phyloP scores from a whole-genome alignment of 2,113 vertebrate species.

The Corythoichthys haematopterus region DNA sequence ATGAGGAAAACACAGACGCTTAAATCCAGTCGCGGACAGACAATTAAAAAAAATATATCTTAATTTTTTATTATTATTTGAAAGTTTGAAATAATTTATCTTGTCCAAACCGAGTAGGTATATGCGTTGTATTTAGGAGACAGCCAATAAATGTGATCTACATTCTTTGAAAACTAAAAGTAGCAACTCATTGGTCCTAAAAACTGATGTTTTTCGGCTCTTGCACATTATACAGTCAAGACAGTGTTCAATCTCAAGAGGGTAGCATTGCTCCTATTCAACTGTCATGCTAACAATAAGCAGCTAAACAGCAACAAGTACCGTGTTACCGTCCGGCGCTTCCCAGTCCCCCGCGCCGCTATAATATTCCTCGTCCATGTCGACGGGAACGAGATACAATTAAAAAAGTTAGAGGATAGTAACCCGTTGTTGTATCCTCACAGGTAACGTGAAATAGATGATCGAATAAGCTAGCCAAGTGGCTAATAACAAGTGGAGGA shows the following conservation, averaged over 20 bases:
- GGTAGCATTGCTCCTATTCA: not conserved
- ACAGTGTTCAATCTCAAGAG: not conserved
- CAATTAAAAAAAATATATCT: no score
- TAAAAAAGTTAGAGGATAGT: not conserved
- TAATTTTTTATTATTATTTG: no score
- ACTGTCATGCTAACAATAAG: slow-evolving; percentile 5
- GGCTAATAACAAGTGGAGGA: slow-evolving; percentile 51
- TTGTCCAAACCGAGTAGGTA: not conserved
- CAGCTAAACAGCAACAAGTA: slow-evolving; percentile 49
- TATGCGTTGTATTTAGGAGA: not conserved
- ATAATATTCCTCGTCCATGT: slow-evolving; percentile 76
- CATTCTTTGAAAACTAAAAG: not conserved
- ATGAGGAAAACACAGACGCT: no score
- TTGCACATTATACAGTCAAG: not conserved
- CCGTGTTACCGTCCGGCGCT: slow-evolving; percentile 58
- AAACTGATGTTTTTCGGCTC: not conserved
- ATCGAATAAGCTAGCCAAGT: slow-evolving; percentile 11
- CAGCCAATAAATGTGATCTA: not conserved
- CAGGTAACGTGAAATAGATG: not conserved
- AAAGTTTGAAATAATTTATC: not conserved
- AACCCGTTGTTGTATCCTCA: not conserved
- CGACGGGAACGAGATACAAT: slow-evolving; percentile 5
- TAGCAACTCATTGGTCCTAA: not conserved
- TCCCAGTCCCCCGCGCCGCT: slow-evolving; percentile 70
- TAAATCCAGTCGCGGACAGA: no score